These are phyloP conservation scores for Pachyramphus minor DNA, from an alignment of 2,113 vertebrate species.

Conservation along the genomic window DNA sequence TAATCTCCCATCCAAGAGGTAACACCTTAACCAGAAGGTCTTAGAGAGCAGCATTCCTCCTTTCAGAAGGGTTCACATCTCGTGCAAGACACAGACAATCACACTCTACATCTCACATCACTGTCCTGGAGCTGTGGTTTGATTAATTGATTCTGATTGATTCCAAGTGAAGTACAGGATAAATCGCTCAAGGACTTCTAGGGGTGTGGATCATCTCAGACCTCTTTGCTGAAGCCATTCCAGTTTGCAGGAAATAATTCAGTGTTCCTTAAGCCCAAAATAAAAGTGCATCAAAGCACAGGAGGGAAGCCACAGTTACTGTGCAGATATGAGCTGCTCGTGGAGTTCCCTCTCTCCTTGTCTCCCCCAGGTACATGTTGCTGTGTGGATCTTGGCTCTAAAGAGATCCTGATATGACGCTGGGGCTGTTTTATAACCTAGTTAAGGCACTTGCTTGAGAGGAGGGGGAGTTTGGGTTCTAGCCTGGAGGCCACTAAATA, in stretches of 20 bases:
- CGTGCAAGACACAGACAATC: background rate
- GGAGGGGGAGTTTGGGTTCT: background rate
- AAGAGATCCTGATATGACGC: background rate
- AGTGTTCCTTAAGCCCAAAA: background rate
- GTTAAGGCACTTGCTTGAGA: background rate
- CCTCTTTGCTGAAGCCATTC: background rate
- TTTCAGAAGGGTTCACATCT: background rate
- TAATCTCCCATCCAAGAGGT: background rate
- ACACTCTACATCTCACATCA: fast-evolving
- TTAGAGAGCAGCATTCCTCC: background rate
- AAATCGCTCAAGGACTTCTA: background rate
- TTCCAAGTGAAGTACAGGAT: background rate
- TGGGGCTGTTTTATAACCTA: background rate
- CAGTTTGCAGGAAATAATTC: background rate
- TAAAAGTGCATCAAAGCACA: fast-evolving
- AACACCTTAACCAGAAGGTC: background rate
- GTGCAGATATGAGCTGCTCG: background rate
- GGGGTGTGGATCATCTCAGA: background rate
- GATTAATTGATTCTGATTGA: background rate
- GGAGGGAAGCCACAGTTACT: background rate
- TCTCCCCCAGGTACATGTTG: background rate
- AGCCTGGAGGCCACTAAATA: slow-evolving; percentile 11
- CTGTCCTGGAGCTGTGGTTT: background rate
- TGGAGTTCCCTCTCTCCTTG: background rate
- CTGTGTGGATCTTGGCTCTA: background rate